Conservation (phyloP, 2,113 vertebrate species). For the Poeciliopsis occidentalis region DNA sequence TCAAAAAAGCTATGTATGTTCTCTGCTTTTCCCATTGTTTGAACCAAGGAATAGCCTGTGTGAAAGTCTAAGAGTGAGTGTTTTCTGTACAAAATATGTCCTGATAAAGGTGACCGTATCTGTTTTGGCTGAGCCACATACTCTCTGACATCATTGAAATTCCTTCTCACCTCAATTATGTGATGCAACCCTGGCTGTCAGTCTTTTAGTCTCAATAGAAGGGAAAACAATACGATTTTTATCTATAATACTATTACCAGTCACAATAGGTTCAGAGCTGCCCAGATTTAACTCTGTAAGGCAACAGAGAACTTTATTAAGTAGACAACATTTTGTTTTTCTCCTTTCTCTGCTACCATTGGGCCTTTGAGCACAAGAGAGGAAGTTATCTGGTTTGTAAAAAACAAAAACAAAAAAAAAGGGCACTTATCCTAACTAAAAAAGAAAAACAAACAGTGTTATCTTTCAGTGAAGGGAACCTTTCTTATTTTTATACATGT, state of each 20-base stretch:
- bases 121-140: conserved; percentile 39
- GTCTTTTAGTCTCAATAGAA: conserved; percentile 65
- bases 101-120: conserved; percentile 38
- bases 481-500: conserved; percentile 68
- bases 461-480: conserved; percentile 75
- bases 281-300: conserved; percentile 74
- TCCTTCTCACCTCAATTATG: conserved; percentile 74
- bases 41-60: background rate
- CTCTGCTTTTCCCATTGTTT: background rate
- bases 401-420: conserved; percentile 3
- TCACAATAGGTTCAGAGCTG: conserved; percentile 72
- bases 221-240: conserved; percentile 75
- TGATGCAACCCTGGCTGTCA: conserved; percentile 55
- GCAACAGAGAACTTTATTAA: conserved; percentile 79
- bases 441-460: conserved; percentile 54
- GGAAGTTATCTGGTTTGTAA: conserved; percentile 61
- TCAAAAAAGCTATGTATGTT: too few relatives aligned
- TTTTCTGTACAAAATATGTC: conserved; percentile 10
- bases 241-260: conserved; percentile 78
- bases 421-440: conserved; percentile 42
- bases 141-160: conserved; percentile 72
- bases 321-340: conserved; percentile 73
- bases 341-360: conserved; percentile 72
- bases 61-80: background rate
- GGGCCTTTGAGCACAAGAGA: conserved; percentile 75